Conservation (phyloP, 2,113 vertebrate species). For the Terrapene triunguis region DNA sequence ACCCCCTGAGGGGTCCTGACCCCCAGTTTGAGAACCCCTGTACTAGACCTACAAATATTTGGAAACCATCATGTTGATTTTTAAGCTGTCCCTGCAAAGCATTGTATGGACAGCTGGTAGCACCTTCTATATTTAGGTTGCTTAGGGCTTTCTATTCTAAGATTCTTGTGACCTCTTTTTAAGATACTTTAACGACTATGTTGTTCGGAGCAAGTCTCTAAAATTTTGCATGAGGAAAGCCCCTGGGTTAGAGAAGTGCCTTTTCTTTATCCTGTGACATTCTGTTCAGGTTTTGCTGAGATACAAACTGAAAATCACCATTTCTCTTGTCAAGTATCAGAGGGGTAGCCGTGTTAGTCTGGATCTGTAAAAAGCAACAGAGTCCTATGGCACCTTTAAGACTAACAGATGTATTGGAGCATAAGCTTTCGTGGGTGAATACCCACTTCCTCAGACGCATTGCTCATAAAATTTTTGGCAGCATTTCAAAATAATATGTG, state of each 20-base stretch:
- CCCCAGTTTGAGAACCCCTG: background rate
- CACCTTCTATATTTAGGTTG: background rate
- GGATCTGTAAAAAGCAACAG: too few relatives aligned
- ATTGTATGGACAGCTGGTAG: background rate
- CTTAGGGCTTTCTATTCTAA: background rate
- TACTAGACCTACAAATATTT: background rate
- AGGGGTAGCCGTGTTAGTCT: too few relatives aligned
- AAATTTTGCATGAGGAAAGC: background rate
- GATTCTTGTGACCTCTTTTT: background rate
- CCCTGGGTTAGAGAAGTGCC: background rate
- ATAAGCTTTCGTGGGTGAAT: too few relatives aligned
- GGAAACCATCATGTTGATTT: background rate
- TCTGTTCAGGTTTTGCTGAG: background rate
- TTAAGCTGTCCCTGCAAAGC: background rate
- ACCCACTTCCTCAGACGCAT: background rate
- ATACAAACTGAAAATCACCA: background rate
- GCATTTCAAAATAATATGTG: background rate
- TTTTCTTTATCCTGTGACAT: background rate
- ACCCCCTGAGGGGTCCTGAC: too few relatives aligned
- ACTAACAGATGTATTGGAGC: too few relatives aligned
- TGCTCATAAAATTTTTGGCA: background rate
- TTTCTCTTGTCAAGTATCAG: background rate
- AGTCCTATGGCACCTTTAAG: too few relatives aligned
- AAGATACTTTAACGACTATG: background rate
- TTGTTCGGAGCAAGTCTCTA: background rate